These are phyloP conservation scores for Stenotaenia linearis DNA, from an alignment of 2,888 invertebrate species.

Conservation along the genomic window DNA sequence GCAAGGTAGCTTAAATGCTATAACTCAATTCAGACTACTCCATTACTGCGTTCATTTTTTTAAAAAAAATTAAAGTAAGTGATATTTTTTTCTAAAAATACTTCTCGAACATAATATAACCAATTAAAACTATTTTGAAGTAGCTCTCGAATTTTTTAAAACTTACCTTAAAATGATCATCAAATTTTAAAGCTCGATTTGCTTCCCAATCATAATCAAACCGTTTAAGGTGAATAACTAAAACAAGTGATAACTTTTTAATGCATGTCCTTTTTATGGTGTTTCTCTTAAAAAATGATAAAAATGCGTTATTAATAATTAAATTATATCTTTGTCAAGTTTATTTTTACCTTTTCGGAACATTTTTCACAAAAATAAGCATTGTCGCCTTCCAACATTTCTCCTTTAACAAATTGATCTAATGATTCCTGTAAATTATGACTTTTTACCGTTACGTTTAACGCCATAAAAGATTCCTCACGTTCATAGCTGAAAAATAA, in stretches of 20 bases:
- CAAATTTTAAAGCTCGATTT: conserved; percentile 52
- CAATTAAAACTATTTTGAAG: too few relatives aligned
- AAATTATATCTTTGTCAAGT: not conserved
- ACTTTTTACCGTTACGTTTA: conserved; percentile 52
- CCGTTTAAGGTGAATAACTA: conserved; percentile 53
- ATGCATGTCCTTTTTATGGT: conserved; percentile 53
- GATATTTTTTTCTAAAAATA: too few relatives aligned
- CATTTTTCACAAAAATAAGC: conserved; percentile 55
- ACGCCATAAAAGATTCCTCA: conserved; percentile 51
- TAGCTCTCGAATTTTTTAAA: not conserved
- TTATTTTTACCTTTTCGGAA: conserved; percentile 48
- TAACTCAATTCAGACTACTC: conserved; percentile 39
- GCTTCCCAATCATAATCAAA: conserved; percentile 55
- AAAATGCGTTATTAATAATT: not conserved
- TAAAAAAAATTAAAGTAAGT: too few relatives aligned
- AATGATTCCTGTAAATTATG: conserved; percentile 51
- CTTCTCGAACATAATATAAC: too few relatives aligned
- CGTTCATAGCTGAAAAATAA: conserved; percentile 48
- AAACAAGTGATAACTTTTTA: conserved; percentile 50
- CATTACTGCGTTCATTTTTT: conserved; percentile 35
- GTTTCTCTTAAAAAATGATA: conserved; percentile 46
- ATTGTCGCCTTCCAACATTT: conserved; percentile 54
- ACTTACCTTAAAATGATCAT: conserved; percentile 50
- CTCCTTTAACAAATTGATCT: conserved; percentile 53
- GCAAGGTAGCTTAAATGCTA: conserved; percentile 35